Percentiles rank a stretch among this genome's conserved stretches.
Evolutionary conservation across 2,113 vertebrate species (phyloP).

Genomic region (Brachypteracias leptosomus): DNA sequence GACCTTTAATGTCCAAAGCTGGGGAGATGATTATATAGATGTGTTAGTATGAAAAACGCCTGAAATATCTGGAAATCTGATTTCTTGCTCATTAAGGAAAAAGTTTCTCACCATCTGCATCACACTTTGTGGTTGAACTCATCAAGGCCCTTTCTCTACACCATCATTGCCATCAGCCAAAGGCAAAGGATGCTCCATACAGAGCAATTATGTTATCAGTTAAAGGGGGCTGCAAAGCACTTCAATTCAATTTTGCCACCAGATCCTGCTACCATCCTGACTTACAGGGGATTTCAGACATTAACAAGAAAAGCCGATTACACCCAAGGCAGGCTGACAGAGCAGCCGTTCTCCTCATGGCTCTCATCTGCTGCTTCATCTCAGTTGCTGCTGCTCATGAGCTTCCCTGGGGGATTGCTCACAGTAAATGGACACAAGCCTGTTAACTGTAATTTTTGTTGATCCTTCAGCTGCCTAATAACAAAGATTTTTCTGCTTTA

Average conservation of each 20-base stretch:
- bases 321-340: background rate
- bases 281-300: constrained; percentile 50
- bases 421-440: constrained; percentile 32
- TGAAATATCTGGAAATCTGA: background rate
- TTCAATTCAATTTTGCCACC: background rate
- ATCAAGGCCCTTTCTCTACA: background rate
- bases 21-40: background rate
- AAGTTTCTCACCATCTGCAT: background rate
- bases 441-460: constrained; percentile 26
- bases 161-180: background rate
- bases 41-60: background rate
- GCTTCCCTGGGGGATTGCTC: background rate
- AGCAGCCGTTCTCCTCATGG: constrained; percentile 1
- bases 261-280: background rate
- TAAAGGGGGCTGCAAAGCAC: background rate
- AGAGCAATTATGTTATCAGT: background rate
- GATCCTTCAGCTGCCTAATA: constrained; percentile 38
- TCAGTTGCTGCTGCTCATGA: background rate
- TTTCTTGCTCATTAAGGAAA: background rate
- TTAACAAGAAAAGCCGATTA: constrained; percentile 62
- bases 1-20: background rate
- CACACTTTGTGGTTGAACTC: background rate
- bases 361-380: constrained; percentile 20
- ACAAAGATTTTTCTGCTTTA: background rate
- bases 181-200: background rate